Base-by-base conservation (phyloP, 1,140 invertebrate genomes). In the Tetramorium parvispinum region DNA sequence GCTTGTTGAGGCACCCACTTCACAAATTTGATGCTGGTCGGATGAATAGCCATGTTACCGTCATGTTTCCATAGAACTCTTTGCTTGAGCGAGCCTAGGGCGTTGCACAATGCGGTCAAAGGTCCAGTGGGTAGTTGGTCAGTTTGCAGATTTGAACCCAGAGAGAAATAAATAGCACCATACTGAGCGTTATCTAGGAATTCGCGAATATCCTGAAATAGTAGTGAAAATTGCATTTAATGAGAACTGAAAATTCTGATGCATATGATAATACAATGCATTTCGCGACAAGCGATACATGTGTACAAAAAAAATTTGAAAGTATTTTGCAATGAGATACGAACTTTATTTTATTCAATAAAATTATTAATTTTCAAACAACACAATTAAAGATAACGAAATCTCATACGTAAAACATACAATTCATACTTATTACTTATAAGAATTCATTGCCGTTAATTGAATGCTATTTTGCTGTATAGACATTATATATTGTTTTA, bases 1-100 rank as follows among this genome's bases (percentile, higher is more conserved):
- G 96, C 96, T 89, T 96, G 96, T 93, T 98, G 97, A n/a, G 97
- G 97, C 87, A 97, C 94, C 97, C 97, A 97, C 87, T 96, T 95
- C 68, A 95, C 91, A 37, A 96, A 95, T 93, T 96, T 95, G 40
- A 97, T 95, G 93, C 97, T 97, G 27, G 91, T 40, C 16, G 96
- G 95, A 82, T 96, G 92, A 89, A 92, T 85, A 78, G 94, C 89
- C 81, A 95, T 91, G 46, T 93, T 93, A 46, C 95, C 95, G 61
- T 93, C 85, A 82, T 96, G 96, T 94, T 97, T 97, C 96, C 96
- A 97, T 32, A 97, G 87, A 78, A 97, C 95, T 93, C 94, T 96
- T 93, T 97, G 96, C 91, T 96, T 96, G 3, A 97, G 92, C 85
- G 95, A 94, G 51, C 95, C 93, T 81, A 97, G 96, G 37, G 95